Conservation (phyloP, 2,888 invertebrate species). For the Aethes cnicana region DNA sequence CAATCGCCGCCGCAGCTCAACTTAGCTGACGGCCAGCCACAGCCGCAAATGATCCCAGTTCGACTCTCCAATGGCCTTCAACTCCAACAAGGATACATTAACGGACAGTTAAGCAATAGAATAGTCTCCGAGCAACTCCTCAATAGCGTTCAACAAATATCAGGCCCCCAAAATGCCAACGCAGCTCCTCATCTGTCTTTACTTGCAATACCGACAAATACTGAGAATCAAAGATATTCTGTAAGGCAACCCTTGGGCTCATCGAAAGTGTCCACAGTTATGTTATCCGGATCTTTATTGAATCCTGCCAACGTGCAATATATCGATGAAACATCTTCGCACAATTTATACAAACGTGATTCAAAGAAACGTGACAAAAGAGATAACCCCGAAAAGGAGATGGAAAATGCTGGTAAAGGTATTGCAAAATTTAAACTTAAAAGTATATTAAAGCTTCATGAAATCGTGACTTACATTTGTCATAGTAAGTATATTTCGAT, state of each 20-base stretch:
- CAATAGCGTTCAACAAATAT: conserved; percentile 54
- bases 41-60: conserved; percentile 71
- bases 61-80: conserved; percentile 75
- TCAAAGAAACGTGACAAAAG: conserved; percentile 72
- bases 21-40: conserved; percentile 62
- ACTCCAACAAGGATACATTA: conserved; percentile 82
- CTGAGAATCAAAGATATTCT: conserved; percentile 41
- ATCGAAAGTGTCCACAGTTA: conserved; percentile 60
- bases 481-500: too few species aligned
- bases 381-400: conserved; percentile 74
- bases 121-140: conserved; percentile 82
- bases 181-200: conserved; percentile 45
- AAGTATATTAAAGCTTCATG: too few species aligned
- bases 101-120: conserved; percentile 84
- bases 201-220: conserved; percentile 39
- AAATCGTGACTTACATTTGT: too few species aligned
- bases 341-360: conserved; percentile 78
- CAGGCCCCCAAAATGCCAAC: conserved; percentile 41
- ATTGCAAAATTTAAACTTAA: conserved; percentile 4
- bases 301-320: conserved; percentile 85
- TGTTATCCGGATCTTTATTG: conserved; percentile 68
- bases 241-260: conserved; percentile 40
- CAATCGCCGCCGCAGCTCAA: conserved; percentile 82
- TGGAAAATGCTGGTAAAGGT: conserved; percentile 57
- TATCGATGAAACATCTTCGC: conserved; percentile 78